A percentile compares a stretch with the other conserved stretches of the same genome.
Conservation (phyloP, 2,888 invertebrate species). For the Sepioteuthis lessoniana region DNA sequence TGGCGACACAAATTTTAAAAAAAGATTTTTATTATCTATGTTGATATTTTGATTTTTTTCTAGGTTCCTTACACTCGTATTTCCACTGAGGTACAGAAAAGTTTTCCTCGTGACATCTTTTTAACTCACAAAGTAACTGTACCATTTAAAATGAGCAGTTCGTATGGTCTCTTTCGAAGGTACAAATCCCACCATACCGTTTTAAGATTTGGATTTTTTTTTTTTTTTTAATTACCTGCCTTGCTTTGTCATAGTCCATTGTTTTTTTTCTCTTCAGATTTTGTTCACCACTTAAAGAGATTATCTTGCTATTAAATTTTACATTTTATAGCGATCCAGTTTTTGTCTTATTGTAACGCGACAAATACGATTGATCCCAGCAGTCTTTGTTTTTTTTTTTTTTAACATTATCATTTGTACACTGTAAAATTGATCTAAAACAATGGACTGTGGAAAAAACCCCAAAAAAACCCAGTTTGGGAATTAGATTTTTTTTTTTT, state of each 20-base stretch:
- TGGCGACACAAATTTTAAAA: too few relatives aligned
- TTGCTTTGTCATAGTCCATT: background rate
- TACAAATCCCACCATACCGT: constrained; percentile 53
- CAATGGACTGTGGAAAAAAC: background rate
- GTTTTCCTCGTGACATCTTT: constrained; percentile 58
- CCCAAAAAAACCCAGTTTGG: background rate
- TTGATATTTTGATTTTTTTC: constrained; percentile 48
- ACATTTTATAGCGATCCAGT: too few relatives aligned
- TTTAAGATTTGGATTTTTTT: background rate
- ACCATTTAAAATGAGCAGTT: constrained; percentile 65
- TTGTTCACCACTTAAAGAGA: too few relatives aligned
- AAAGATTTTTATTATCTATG: background rate
- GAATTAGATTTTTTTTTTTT: background rate
- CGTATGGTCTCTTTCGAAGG: constrained; percentile 71
- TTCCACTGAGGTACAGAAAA: constrained; percentile 59
- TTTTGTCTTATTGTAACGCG: too few relatives aligned
- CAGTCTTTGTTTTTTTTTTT: too few relatives aligned
- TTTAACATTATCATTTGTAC: too few relatives aligned
- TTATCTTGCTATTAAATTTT: too few relatives aligned
- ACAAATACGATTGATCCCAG: too few relatives aligned
- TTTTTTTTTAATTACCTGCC: background rate
- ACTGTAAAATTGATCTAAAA: background rate
- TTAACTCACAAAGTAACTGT: constrained; percentile 55
- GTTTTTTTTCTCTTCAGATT: background rate
- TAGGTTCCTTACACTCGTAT: constrained; percentile 67